Evolutionary conservation across 2,113 vertebrate species (phyloP), one percentile per base, ranked within the genome.

Genomic region (Todiramphus chloris): DNA sequence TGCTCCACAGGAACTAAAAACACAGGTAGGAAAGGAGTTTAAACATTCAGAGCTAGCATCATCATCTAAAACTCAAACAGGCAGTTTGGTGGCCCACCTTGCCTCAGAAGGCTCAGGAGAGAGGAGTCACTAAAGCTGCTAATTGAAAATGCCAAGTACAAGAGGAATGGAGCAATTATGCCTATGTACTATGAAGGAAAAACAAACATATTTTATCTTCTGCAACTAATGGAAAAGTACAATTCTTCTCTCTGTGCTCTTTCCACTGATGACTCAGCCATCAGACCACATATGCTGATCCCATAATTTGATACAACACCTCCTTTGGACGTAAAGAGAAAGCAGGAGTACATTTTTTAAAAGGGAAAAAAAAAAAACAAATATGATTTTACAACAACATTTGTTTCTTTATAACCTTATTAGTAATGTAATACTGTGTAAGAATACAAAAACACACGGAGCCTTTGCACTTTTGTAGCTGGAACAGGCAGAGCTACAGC

Each of bases 401-500:
- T 20, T n/a, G 27, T 31, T 72, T 70, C 68, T 75, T 76, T 51
- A 50, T 2, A 2, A 41, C 15, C 37, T 39, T 19, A 56, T 62
- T 82, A 83, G 30, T 35, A 63, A 63, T 33, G 21, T 70, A 24
- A 27, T 23, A 19, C 24, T 11, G 5, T 25, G 21, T 11, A 44
- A 44, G 31, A 39, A 6, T 13, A 35, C 31, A n/a, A 33, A 5
- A 0, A 0, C 3, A 46, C 9, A 11, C 2, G 37, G 20, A 76
- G n/a, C 6, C 16, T 28, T 62, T 0, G 2, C 16, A 21, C 16
- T 62, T 72, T 5, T 10, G 23, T 10, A 37, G 44, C 75, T 50
- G 33, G 0, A 0, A 16, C 16, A 9, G 23, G 8, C 56, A 41
- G 28, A 77, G 43, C 16, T 5, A 19, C 0, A 37, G 15, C 0